Percentiles rank a stretch among this genome's conserved stretches.
Conservation (phyloP, 2,797 vertebrate genomes). For the Naso thynnoides region DNA sequence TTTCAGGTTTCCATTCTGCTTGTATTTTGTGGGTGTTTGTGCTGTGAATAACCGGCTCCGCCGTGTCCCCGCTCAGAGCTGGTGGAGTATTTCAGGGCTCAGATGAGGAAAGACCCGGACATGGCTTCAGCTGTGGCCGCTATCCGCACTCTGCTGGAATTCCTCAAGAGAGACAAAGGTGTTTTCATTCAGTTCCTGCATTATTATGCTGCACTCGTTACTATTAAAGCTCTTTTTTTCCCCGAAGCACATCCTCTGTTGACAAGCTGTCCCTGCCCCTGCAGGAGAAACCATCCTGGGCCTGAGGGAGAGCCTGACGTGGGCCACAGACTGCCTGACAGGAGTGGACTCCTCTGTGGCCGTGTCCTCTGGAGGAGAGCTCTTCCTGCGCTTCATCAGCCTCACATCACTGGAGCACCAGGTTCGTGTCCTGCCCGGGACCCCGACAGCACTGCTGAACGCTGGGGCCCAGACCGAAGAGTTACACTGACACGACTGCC, state of each 20-base stretch:
- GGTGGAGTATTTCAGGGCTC: conserved; percentile 92
- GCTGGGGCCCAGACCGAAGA: too few species aligned
- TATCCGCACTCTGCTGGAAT: conserved; percentile 92
- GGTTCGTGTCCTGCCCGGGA: conserved; percentile 65
- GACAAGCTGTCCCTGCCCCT: neutral
- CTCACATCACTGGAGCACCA: conserved; percentile 95
- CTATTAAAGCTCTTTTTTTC: neutral
- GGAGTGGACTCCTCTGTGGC: conserved; percentile 95
- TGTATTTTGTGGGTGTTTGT: fast-evolving
- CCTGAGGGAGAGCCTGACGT: conserved; percentile 91
- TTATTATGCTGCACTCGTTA: neutral
- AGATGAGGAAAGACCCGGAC: conserved; percentile 92
- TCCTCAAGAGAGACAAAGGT: conserved; percentile 95
- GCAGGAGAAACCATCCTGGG: conserved; percentile 95
- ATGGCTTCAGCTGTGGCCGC: conserved; percentile 97
- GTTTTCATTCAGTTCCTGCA: neutral
- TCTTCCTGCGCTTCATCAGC: conserved; percentile 97
- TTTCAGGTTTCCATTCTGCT: fast-evolving
- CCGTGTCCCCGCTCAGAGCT: conserved; percentile 82
- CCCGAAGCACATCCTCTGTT: fast-evolving
- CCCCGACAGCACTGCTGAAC: too few species aligned
- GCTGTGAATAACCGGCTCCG: neutral
- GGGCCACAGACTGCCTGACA: conserved; percentile 89
- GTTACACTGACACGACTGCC: too few species aligned
- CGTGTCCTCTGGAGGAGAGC: conserved; percentile 95